Evolutionary conservation across 1,140 invertebrate species (phyloP), one percentile per base, ranked within the genome.

Genomic region (Megathymus violae): DNA sequence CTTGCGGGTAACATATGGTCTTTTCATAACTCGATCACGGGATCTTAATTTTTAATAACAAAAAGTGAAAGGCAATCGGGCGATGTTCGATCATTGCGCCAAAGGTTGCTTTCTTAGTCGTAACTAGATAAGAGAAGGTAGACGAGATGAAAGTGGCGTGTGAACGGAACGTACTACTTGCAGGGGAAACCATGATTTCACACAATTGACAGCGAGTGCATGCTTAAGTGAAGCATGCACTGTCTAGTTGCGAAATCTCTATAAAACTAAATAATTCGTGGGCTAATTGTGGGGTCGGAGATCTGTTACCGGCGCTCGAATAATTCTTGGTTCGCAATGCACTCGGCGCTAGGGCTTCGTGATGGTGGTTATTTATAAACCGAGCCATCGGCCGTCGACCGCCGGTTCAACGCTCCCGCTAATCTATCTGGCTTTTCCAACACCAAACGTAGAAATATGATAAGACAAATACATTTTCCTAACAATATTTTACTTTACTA

Each of bases 1-100:
- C n/a, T n/a, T n/a, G n/a, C n/a, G n/a, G n/a, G n/a, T n/a, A n/a
- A n/a, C n/a, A n/a, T n/a, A n/a, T n/a, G n/a, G n/a, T 31, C 1
- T 31, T 48, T 48, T 50, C 27, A 25, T 11, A 44, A 27, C 31
- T 46, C 41, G 22, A 19, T n/a, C n/a, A n/a, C n/a, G 17, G 19
- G 54, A 59, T 44, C 41, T 40, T n/a, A 46, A 52, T 58, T 64
- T 11, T 59, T 63, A 82, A 78, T 61, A 73, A 74, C 70, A 66
- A 82, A 84, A 86, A 88, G 85, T 86, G 85, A 88, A 88, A 86
- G 85, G 80, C 67, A 65, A 76, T 78, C 65, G 65, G 46, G 4
- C 9, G 34, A 47, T 62, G 62, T 78, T 71, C 63, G 71, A 70
- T 67, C 36, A 63, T 59, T 34, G 64, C 68, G 66, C 51, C 67